Evolutionary conservation across 1,140 invertebrate genomes (phyloP).

Genomic region (Brachionus koreanus): DNA sequence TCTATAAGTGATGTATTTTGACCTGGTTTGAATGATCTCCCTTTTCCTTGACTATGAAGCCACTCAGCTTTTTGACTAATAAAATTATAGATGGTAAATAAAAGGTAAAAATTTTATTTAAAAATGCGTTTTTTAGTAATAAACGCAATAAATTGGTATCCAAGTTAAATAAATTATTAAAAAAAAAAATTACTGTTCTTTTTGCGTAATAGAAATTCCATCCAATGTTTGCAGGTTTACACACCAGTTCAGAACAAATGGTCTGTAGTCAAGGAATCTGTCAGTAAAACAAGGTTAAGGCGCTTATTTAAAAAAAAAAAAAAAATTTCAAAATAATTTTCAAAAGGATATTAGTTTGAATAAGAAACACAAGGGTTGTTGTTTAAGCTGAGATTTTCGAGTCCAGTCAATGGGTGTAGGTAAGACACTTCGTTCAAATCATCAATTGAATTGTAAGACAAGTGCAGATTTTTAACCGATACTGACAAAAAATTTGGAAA

Average conservation of each 20-base stretch:
- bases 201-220: conserved; percentile 77
- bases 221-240: conserved; percentile 79
- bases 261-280: conserved; percentile 74
- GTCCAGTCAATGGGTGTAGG: conserved; percentile 68
- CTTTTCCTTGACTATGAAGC: conserved; percentile 85
- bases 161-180: conserved; percentile 21
- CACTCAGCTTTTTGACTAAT: conserved; percentile 83
- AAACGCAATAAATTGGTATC: conserved; percentile 3
- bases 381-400: conserved; percentile 75
- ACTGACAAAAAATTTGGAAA: conserved; percentile 76
- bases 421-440: conserved; percentile 76
- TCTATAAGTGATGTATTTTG: conserved; percentile 75
- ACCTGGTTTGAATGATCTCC: conserved; percentile 76
- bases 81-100: neutral
- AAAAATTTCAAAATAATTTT: neutral
- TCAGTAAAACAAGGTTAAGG: conserved; percentile 48
- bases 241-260: conserved; percentile 87
- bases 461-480: conserved; percentile 69
- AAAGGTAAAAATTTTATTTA: neutral
- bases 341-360: conserved; percentile 46
- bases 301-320: too few relatives aligned
- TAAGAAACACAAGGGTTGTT: conserved; percentile 76
- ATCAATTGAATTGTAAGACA: conserved; percentile 76
- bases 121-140: conserved; percentile 1
- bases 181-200: conserved; percentile 70